Conservation (phyloP, 2,888 invertebrate species). For the Oscheius onirici region DNA sequence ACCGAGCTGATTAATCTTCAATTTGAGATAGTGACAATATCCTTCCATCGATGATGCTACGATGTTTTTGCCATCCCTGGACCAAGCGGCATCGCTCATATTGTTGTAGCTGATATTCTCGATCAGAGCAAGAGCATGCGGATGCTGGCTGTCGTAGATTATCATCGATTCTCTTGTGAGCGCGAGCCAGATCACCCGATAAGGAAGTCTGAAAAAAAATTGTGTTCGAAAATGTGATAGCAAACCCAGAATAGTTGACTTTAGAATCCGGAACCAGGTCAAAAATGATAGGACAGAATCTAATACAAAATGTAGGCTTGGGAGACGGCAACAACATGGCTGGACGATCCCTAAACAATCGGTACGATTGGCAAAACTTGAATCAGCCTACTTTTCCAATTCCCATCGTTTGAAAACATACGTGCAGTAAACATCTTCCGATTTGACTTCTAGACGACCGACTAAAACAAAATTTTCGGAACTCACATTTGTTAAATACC, state of each 20-base stretch:
- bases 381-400: conserved; percentile 73
- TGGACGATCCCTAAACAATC: conserved; percentile 23
- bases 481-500: conserved; percentile 74
- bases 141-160: conserved; percentile 87
- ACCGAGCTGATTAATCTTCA: conserved; percentile 73
- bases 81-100: conserved; percentile 88
- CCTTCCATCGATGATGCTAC: conserved; percentile 88
- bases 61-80: conserved; percentile 81
- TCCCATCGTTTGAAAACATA: conserved; percentile 77
- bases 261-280: conserved; percentile 74
- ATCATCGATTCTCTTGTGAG: conserved; percentile 85
- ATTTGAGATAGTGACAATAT: conserved; percentile 85
- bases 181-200: conserved; percentile 88
- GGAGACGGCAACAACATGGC: conserved; percentile 25
- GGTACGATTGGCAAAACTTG: no score
- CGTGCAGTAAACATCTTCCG: conserved; percentile 76
- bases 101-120: conserved; percentile 89
- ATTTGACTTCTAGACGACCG: conserved; percentile 66
- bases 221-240: neutral
- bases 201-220: conserved; percentile 76
- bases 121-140: conserved; percentile 81
- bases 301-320: conserved; percentile 83
- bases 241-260: conserved; percentile 29
- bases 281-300: conserved; percentile 84
- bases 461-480: no score